Percentiles rank a stretch among this genome's conserved stretches.
Evolutionary conservation across 2,113 vertebrate species (phyloP).

Genomic region (Silurus asotus): DNA sequence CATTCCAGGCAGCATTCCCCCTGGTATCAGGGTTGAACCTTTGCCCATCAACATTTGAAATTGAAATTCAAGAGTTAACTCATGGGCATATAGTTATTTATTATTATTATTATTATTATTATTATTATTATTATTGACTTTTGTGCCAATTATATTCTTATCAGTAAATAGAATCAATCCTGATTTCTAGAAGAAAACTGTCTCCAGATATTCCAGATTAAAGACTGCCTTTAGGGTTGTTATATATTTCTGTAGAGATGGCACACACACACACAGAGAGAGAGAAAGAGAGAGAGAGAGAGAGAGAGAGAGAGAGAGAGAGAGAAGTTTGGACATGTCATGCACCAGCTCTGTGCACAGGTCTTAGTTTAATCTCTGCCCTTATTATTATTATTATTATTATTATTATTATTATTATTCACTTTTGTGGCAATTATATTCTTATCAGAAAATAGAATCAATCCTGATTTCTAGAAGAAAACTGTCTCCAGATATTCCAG

Average conservation of each 20-base stretch:
- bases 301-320: not conserved
- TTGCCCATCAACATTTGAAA: conserved; percentile 22
- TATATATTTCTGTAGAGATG: not conserved
- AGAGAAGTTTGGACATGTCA: too few species aligned
- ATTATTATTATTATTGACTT: not conserved
- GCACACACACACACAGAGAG: not conserved
- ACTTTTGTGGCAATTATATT: not conserved
- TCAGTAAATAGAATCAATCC: not conserved
- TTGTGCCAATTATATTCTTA: not conserved
- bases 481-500: not conserved
- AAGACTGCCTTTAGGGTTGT: not conserved
- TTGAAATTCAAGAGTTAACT: conserved; percentile 11
- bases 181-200: not conserved
- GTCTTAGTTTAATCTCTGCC: too few species aligned
- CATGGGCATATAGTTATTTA: not conserved
- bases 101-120: not conserved
- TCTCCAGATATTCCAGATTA: not conserved
- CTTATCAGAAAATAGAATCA: not conserved
- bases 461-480: not conserved
- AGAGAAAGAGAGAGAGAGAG: not conserved
- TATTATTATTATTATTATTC: not conserved
- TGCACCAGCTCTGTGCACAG: too few species aligned
- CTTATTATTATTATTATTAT: too few species aligned
- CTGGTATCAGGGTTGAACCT: conserved; percentile 17
- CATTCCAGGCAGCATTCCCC: conserved; percentile 29